Evolutionary conservation across 2,888 invertebrate genomes (phyloP), one percentile per base, ranked within the genome.

Genomic region (Caradrina kadenii): DNA sequence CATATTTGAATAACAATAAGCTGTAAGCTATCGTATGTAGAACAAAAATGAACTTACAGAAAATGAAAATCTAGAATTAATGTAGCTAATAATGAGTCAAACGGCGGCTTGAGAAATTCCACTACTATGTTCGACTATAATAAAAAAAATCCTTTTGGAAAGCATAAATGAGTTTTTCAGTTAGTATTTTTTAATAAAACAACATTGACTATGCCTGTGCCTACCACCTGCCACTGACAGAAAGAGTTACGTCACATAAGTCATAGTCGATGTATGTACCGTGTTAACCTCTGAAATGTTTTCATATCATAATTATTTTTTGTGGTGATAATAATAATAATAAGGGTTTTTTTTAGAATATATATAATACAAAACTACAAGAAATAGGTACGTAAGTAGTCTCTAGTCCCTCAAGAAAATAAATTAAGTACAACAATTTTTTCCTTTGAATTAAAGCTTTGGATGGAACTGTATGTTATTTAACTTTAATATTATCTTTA

Each of bases 261-360:
- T 74, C 63, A 45, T 45, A 45, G 45, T 45, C 17, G 45, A 45
- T 39, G 63, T 77, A 73, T 50, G 19, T 55, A 74, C 26, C 45
- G 64, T 66, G 71, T 81, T 92, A 92, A 92, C 92, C 92, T 92
- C 91, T 91, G 82, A 86, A 86, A 87, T 88, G 84, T 89, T 88
- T 88, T 86, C 78, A 66, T 81, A 80, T 77, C 83, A 80, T 67
- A 67, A 75, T 68, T 75, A 76, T 76, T 80, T 74, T 66, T 67
- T 62, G 63, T 73, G 56, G 53, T 74, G 71, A 31, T 73, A 65
- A 56, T 74, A 69, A n/a, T 74, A 70, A 26, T 73, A 63, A 59
- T 72, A 69, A 61, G 72, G 61, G 80, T 78, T 62, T 77, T 79
- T 56, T 56, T 73, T 74, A 50, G 49, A 65, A 62, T 77, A 79